Percentiles rank a stretch among this genome's conserved stretches.
These are phyloP conservation scores for Saccostrea cuccullata DNA, from an alignment of 1,140 invertebrate genomes.

Conservation along the genomic window DNA sequence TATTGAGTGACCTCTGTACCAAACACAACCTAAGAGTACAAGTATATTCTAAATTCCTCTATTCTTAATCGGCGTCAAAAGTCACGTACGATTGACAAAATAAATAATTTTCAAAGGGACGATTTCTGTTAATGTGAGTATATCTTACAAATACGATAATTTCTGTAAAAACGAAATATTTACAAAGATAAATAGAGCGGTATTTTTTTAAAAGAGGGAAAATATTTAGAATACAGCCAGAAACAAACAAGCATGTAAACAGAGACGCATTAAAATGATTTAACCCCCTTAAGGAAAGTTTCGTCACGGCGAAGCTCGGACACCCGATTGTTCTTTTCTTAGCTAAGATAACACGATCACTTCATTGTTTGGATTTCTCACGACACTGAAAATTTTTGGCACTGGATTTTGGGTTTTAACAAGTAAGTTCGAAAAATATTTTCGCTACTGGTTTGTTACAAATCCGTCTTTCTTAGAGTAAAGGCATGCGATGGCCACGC, in stretches of 20 bases:
- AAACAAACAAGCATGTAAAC: neutral
- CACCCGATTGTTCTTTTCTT: conserved; percentile 20
- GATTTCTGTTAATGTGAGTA: neutral
- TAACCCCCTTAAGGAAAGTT: conserved; percentile 7
- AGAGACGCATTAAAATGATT: neutral
- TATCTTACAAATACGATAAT: conserved; percentile 18
- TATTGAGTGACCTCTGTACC: too few relatives aligned
- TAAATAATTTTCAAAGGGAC: conserved; percentile 21
- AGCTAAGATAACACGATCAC: conserved; percentile 17
- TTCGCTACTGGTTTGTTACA: conserved; percentile 4
- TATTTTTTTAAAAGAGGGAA: neutral
- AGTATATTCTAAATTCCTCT: too few relatives aligned
- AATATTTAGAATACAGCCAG: neutral
- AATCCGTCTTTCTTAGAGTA: neutral
- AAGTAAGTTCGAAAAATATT: conserved; percentile 34
- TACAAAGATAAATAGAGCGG: neutral
- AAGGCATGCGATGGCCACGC: neutral
- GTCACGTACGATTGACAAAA: neutral
- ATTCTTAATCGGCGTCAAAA: neutral
- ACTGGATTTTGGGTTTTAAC: conserved; percentile 29
- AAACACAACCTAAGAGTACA: too few relatives aligned
- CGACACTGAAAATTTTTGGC: conserved; percentile 36
- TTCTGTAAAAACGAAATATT: neutral
- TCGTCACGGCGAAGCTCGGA: neutral
- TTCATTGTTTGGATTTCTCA: conserved; percentile 36